Evolutionary conservation across 1,140 invertebrate species (phyloP), one percentile per base, ranked within the genome.

Genomic region (Armadillidium nasatum): DNA sequence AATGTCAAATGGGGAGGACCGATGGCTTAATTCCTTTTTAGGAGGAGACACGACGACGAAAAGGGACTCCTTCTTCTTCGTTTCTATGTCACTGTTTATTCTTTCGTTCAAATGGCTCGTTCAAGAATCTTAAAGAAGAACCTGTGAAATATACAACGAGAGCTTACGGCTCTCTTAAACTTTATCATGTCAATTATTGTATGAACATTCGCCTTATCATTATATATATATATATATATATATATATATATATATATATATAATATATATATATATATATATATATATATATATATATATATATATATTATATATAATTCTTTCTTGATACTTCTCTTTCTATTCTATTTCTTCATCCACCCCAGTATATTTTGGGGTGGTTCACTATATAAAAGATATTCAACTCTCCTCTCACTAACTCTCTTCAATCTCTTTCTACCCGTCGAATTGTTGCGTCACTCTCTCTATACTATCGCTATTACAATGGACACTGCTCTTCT

Each of bases 181-280:
- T 60, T 60, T 60, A 60, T 13, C 19, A 4, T 60, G 50, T 60
- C 50, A 60, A 60, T 60, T 15, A 60, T 19, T 15, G 11, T 60
- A 60, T 60, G 50, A 60, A 60, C 2, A 13, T 60, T 3, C 50
- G 11, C 50, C 50, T 13, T 60, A 13, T 60, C 50, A 19, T 7
- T 15, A 15, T 60, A 13, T 19, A 60, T 60, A 60, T 60, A 15
- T 60, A 60, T 15, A 15, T 60, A 60, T 60, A 60, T 60, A 60
- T 60, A 60, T 60, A 15, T 60, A 60, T 60, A 19, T 19, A 15
- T 15, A 15, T 15, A 60, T 60, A 60, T 60, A 60, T 60, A 60
- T 60, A n/a, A 60, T 60, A 60, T 60, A 60, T 60, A 60, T 60
- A 60, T 60, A 60, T 60, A 4, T 60, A 60, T 60, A 60, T 60